These are phyloP conservation scores for Pyrrhosoma nymphula DNA, from an alignment of 2,888 invertebrate genomes.

Conservation along the genomic window DNA sequence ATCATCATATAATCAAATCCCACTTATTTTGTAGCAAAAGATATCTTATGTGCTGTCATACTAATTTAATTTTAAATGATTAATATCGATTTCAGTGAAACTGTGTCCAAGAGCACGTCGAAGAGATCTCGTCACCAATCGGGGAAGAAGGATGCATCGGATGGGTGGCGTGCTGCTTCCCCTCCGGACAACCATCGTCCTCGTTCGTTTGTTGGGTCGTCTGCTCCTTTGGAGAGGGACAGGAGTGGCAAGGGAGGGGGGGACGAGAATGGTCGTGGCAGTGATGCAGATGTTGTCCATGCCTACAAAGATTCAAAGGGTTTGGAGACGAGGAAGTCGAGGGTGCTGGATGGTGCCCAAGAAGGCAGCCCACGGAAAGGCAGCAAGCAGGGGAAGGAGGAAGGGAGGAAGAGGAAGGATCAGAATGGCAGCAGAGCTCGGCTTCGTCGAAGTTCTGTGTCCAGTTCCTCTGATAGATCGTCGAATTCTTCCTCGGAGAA, in stretches of 20 bases:
- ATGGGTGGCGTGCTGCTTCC: conserved; percentile 36
- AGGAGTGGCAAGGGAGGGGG: neutral
- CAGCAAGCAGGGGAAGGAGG: conserved; percentile 71
- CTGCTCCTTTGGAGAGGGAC: conserved; percentile 36
- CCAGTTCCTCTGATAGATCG: conserved; percentile 73
- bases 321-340: neutral
- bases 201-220: conserved; percentile 34
- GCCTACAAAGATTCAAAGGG: neutral
- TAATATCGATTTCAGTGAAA: conserved; percentile 17
- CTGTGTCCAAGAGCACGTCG: neutral
- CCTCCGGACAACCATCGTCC: conserved; percentile 33
- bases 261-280: conserved; percentile 17
- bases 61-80: neutral
- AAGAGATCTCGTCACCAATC: conserved; percentile 36
- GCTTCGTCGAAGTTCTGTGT: conserved; percentile 70
- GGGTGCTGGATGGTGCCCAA: neutral
- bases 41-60: too few relatives aligned
- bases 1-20: too few relatives aligned
- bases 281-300: conserved; percentile 33
- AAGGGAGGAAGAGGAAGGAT: conserved; percentile 70
- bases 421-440: conserved; percentile 71
- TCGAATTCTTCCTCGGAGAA: conserved; percentile 33
- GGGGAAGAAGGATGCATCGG: conserved; percentile 34
- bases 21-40: too few relatives aligned
- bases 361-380: neutral